Percentiles rank a stretch among this genome's conserved stretches.
phyloP scores from a whole-genome alignment of 2,888 invertebrate species.

The Caenorhabditis sp. region DNA sequence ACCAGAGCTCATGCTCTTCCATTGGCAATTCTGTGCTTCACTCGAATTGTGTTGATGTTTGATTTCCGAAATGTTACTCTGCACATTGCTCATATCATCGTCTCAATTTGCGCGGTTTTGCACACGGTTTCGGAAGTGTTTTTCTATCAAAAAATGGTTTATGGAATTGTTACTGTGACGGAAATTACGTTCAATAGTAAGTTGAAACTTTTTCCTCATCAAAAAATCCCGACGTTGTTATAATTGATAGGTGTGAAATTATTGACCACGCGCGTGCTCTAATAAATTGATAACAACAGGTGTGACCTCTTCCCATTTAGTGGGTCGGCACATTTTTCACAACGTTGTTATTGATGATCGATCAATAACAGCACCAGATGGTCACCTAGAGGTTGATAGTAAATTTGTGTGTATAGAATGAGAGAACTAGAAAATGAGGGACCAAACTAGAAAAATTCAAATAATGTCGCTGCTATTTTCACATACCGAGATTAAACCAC shows the following conservation, averaged over 20 bases:
- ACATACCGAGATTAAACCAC: no score
- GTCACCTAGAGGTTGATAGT: no score
- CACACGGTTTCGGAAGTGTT: conserved; percentile 44
- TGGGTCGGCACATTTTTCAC: no score
- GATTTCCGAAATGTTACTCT: conserved; percentile 24
- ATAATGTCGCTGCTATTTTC: no score
- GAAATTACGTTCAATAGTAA: conserved; percentile 38
- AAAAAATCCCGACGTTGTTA: background rate
- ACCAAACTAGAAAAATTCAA: no score
- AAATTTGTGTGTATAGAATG: no score
- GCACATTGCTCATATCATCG: conserved; percentile 38
- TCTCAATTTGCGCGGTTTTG: conserved; percentile 20
- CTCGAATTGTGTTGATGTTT: conserved; percentile 38
- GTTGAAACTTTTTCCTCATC: background rate
- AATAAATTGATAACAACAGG: no score
- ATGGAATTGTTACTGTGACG: conserved; percentile 36
- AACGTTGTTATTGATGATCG: no score
- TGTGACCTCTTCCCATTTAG: no score
- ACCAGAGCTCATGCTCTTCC: conserved; percentile 39
- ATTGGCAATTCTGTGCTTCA: conserved; percentile 16
- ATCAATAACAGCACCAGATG: no score
- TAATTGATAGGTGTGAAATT: background rate
- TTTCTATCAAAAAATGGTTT: conserved; percentile 34
- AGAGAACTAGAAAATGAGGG: no score
- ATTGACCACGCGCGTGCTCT: no score